A percentile compares a stretch with the other conserved stretches of the same genome.
phyloP scores from a whole-genome alignment of 2,113 vertebrate species.

The Phycodurus eques region DNA sequence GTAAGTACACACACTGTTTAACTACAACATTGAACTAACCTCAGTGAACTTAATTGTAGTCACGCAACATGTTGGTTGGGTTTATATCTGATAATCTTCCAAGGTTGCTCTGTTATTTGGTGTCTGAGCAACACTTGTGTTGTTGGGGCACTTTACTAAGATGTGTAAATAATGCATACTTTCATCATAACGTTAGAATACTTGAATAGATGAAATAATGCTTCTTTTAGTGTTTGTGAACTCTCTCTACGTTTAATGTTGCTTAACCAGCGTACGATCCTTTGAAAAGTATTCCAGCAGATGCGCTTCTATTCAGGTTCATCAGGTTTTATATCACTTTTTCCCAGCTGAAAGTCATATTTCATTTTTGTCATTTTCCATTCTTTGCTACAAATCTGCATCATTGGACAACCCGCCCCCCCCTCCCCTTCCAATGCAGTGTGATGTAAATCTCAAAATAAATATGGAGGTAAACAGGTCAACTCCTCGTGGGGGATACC shows the following conservation, averaged over 20 bases:
- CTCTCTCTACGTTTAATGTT: not conserved
- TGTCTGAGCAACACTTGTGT: not conserved
- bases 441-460: slow-evolving; percentile 12
- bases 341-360: slow-evolving; percentile 42
- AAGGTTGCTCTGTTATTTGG: slow-evolving; percentile 2
- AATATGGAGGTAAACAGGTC: slow-evolving; percentile 49
- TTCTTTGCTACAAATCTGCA: slow-evolving; percentile 32
- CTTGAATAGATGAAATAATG: not conserved
- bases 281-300: slow-evolving; percentile 16
- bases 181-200: not conserved
- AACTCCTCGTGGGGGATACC: slow-evolving; percentile 19
- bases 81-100: not conserved
- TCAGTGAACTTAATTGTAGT: not conserved
- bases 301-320: slow-evolving; percentile 44
- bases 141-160: not conserved
- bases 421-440: not conserved
- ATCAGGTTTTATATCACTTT: slow-evolving; percentile 22
- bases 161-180: not conserved
- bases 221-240: not conserved
- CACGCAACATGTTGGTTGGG: not conserved
- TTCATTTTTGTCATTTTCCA: slow-evolving; percentile 40
- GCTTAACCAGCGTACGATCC: not conserved
- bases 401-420: slow-evolving; percentile 6
- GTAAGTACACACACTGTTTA: slow-evolving; percentile 40
- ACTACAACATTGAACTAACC: not conserved